A percentile compares a stretch with the other conserved stretches of the same genome.
Conservation (phyloP, 2,797 vertebrate species). For the Dermochelys coriacea region DNA sequence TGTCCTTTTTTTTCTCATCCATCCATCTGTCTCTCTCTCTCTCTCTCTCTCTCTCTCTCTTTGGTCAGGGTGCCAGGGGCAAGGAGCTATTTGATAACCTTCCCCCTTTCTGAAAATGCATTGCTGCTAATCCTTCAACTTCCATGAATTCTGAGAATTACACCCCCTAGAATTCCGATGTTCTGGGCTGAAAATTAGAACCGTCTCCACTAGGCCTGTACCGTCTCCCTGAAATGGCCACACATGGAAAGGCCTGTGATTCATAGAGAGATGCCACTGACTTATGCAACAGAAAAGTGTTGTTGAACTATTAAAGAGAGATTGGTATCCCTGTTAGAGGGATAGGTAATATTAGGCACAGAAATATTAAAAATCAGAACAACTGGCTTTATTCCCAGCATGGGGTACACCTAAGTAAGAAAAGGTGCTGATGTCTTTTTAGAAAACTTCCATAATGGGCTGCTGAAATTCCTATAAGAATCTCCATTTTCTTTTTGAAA, state of each 20-base stretch:
- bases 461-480: neutral
- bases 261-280: neutral
- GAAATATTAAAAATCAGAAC: neutral
- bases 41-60: no score
- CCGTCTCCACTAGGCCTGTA: neutral
- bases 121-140: neutral
- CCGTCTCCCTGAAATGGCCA: neutral
- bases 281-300: accelerated
- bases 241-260: neutral
- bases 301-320: neutral
- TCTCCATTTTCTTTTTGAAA: neutral
- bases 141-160: neutral
- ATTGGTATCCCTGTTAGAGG: neutral
- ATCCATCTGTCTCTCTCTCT: no score
- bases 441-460: neutral
- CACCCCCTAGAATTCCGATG: neutral
- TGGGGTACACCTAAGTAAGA: neutral
- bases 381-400: neutral
- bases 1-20: no score
- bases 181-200: neutral
- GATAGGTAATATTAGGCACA: neutral
- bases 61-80: neutral
- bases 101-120: neutral
- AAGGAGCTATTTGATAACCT: neutral
- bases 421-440: neutral